Evolutionary conservation across 2,113 vertebrate species (phyloP).

Genomic region (Rhinichthys klamathensis): DNA sequence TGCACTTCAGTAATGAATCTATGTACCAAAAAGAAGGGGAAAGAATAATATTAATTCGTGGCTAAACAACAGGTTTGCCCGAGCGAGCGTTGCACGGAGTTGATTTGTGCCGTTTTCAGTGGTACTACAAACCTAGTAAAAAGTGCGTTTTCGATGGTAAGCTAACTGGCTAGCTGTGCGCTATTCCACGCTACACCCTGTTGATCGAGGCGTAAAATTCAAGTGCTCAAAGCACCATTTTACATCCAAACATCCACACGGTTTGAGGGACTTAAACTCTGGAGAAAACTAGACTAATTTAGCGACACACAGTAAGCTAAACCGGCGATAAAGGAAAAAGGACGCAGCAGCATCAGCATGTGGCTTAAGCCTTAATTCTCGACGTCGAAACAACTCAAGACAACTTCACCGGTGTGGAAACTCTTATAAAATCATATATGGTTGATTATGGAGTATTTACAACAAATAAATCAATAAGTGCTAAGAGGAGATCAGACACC

Average conservation of each 20-base stretch:
- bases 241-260: background rate
- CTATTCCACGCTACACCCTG: background rate
- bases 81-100: background rate
- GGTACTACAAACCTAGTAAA: background rate
- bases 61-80: background rate
- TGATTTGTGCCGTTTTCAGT: background rate
- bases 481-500: background rate
- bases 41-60: background rate
- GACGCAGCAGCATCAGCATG: background rate
- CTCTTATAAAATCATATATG: background rate
- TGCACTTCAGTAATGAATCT: slow-evolving; percentile 82
- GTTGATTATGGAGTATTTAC: background rate
- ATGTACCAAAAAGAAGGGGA: background rate
- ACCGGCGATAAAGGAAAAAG: background rate
- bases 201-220: slow-evolving; percentile 6
- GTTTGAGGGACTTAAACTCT: background rate
- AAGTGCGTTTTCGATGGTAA: background rate
- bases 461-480: background rate
- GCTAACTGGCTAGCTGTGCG: slow-evolving; percentile 17
- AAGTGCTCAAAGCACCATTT: slow-evolving; percentile 9
- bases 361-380: background rate
- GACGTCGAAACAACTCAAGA: background rate
- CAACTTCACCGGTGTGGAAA: background rate
- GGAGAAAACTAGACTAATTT: background rate
- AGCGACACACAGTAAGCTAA: background rate